A percentile compares a stretch with the other conserved stretches of the same genome.
Evolutionary conservation across 2,113 vertebrate species (phyloP).

Genomic region (Cavia porcellus): DNA sequence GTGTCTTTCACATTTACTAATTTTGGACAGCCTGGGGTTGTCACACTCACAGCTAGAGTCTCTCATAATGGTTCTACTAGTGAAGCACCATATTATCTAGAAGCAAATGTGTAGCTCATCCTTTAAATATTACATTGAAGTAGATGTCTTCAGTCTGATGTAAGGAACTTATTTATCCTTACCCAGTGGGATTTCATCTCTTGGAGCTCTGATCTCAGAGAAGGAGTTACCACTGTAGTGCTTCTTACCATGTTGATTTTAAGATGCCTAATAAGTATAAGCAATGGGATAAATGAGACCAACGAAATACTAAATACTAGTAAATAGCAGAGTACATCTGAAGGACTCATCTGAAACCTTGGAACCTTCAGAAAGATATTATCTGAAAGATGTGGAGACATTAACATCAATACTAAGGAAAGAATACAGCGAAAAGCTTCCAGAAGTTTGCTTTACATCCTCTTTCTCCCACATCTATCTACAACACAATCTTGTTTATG

Average conservation of each 20-base stretch:
- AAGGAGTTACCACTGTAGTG: background rate
- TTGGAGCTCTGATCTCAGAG: background rate
- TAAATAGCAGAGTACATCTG: background rate
- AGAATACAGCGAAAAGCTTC: background rate
- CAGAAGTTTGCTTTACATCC: background rate
- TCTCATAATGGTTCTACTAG: background rate
- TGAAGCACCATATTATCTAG: background rate
- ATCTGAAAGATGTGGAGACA: background rate
- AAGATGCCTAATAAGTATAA: background rate
- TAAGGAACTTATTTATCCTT: background rate
- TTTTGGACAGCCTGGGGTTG: background rate
- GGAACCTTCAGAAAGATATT: background rate
- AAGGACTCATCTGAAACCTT: background rate
- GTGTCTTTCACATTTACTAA: background rate
- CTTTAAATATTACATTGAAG: background rate
- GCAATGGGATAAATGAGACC: background rate
- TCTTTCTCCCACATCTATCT: background rate
- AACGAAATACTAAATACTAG: background rate
- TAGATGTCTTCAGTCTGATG: background rate
- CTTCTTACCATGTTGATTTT: background rate
- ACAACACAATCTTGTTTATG: background rate
- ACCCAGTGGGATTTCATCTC: background rate
- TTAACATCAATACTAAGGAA: background rate
- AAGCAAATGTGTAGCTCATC: background rate
- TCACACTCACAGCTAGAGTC: background rate